Percentiles rank a stretch among this genome's conserved stretches.
phyloP scores from a whole-genome alignment of 2,888 invertebrate genomes.

The Syrphus vitripennis region DNA sequence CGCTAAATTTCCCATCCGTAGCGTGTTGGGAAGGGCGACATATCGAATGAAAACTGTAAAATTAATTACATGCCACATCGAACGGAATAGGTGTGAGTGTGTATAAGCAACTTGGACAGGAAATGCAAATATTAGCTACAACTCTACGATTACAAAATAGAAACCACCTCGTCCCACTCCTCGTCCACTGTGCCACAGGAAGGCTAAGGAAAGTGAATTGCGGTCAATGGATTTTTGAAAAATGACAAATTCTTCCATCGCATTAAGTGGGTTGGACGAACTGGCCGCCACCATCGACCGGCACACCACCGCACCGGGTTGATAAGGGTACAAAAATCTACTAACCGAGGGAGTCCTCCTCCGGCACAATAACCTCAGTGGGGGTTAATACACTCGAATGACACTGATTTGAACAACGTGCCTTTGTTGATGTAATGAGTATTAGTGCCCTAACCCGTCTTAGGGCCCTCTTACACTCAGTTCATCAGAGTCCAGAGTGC shows the following conservation, averaged over 20 bases:
- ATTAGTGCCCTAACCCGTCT: conserved; percentile 45
- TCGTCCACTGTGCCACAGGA: not conserved
- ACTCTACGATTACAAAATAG: conserved; percentile 23
- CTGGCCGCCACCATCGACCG: not conserved
- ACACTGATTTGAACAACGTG: conserved; percentile 69
- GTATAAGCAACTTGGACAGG: conserved; percentile 45
- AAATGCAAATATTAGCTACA: conserved; percentile 65
- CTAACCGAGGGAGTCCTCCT: not conserved
- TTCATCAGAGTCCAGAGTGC: not conserved
- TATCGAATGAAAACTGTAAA: conserved; percentile 57
- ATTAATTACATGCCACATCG: conserved; percentile 65
- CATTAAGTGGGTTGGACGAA: conserved; percentile 40
- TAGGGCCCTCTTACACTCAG: not conserved
- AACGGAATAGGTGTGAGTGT: conserved; percentile 56
- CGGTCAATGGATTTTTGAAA: conserved; percentile 70
- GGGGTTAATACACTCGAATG: conserved; percentile 67
- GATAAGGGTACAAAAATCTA: conserved; percentile 36
- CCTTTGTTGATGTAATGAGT: conserved; percentile 69
- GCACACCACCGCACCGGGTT: not conserved
- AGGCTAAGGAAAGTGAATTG: conserved; percentile 46
- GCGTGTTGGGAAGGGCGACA: conserved; percentile 45
- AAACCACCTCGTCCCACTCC: not conserved
- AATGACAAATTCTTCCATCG: conserved; percentile 59
- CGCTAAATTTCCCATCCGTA: conserved; percentile 21
- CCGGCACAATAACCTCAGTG: conserved; percentile 62